Conservation (phyloP, 2,888 invertebrate genomes). For the Lydus trimaculatus region DNA sequence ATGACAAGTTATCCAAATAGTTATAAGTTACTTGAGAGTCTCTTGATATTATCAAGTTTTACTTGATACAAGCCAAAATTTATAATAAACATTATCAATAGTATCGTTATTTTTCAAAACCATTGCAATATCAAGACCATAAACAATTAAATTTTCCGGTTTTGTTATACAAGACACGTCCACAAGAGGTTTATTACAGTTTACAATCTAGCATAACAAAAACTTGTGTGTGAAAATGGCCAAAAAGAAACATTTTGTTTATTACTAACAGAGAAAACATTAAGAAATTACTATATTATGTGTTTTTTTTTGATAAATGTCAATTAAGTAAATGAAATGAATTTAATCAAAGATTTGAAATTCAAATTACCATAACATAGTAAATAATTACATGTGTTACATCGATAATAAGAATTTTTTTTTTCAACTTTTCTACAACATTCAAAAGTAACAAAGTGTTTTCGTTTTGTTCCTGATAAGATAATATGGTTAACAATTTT, state of each 20-base stretch:
- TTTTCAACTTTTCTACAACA: background rate
- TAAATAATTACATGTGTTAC: background rate
- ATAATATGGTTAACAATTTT: background rate
- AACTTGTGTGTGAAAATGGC: conserved; percentile 1
- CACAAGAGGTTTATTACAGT: conserved; percentile 5
- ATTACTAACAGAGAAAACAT: background rate
- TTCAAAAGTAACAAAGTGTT: background rate
- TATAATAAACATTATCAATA: background rate
- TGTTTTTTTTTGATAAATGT: background rate
- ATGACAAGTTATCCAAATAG: too few species aligned
- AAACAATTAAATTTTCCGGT: conserved; percentile 6
- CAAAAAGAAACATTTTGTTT: background rate
- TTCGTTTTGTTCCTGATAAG: background rate
- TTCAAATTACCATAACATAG: background rate
- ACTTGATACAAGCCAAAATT: too few species aligned
- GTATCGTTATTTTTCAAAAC: background rate
- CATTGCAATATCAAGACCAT: background rate
- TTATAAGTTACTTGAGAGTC: too few species aligned
- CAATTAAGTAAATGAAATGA: background rate
- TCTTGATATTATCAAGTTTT: too few species aligned
- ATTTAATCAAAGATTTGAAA: background rate
- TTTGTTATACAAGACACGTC: conserved; percentile 1
- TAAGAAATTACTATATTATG: background rate
- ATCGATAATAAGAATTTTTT: background rate
- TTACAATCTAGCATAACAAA: conserved; percentile 4